Evolutionary conservation across 2,888 invertebrate species (phyloP).

Genomic region (Scelioninae gen. 1): DNA sequence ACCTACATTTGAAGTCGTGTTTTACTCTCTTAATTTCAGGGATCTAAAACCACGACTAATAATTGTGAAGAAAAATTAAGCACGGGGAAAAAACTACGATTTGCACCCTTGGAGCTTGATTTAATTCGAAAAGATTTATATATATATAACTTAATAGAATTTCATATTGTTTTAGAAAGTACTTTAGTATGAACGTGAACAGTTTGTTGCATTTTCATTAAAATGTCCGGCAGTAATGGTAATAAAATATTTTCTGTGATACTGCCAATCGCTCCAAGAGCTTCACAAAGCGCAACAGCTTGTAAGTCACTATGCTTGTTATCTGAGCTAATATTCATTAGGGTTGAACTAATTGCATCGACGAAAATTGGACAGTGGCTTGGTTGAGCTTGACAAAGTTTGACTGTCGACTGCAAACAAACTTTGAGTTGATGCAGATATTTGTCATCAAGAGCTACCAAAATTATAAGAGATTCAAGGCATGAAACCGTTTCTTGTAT

Average conservation of each 20-base stretch:
- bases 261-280: conserved; percentile 90
- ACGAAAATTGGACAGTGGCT: conserved; percentile 88
- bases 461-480: conserved; percentile 88
- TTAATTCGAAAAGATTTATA: no score
- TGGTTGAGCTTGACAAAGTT: conserved; percentile 87
- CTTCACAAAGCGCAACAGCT: conserved; percentile 88
- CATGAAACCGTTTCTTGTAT: conserved; percentile 88
- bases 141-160: no score
- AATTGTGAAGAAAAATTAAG: no score
- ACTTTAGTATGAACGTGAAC: conserved; percentile 83
- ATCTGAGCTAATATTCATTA: conserved; percentile 78
- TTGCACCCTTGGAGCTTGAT: no score
- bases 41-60: no score
- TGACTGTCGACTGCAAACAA: conserved; percentile 90
- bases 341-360: conserved; percentile 87
- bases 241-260: conserved; percentile 86
- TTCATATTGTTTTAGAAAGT: not conserved
- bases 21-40: no score
- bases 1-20: no score
- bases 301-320: conserved; percentile 78
- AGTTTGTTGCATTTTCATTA: conserved; percentile 84
- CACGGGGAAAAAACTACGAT: no score
- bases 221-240: conserved; percentile 86
- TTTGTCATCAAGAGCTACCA: conserved; percentile 84
- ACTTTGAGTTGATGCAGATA: conserved; percentile 87